Conservation (phyloP, 1,140 invertebrate genomes). For the Drosophila virilis region DNA sequence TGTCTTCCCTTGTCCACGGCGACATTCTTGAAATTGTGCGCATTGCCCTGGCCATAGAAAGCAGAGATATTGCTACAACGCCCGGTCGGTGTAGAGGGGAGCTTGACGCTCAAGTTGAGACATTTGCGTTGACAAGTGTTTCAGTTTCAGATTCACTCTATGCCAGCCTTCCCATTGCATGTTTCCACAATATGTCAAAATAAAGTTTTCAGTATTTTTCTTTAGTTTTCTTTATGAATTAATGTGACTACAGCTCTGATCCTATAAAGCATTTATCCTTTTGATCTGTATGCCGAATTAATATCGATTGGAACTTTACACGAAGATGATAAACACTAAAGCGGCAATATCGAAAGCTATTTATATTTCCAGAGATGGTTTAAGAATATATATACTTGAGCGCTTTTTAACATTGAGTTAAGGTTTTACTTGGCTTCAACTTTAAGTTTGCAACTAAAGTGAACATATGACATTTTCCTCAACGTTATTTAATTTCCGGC, state of each 20-base stretch:
- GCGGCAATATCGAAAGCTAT: too few relatives aligned
- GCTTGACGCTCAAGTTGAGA: slow-evolving; percentile 65
- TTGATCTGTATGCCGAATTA: too few relatives aligned
- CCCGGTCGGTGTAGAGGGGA: not conserved
- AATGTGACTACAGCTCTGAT: too few relatives aligned
- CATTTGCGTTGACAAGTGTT: slow-evolving; percentile 79
- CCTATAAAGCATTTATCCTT: too few relatives aligned
- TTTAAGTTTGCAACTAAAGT: not conserved
- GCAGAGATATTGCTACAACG: slow-evolving; percentile 49
- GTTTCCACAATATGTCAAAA: not conserved
- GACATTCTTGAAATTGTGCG: slow-evolving; percentile 73
- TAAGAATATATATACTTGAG: too few relatives aligned
- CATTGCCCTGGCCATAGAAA: slow-evolving; percentile 52
- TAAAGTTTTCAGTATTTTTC: not conserved
- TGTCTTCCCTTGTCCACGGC: slow-evolving; percentile 57
- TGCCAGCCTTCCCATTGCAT: not conserved
- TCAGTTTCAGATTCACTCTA: slow-evolving; percentile 17
- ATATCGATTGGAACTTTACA: too few relatives aligned
- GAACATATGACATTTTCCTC: not conserved
- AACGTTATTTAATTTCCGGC: not conserved
- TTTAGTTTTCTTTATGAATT: not conserved
- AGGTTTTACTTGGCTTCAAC: not conserved
- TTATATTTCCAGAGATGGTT: too few relatives aligned
- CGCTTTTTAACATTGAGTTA: too few relatives aligned
- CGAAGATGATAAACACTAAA: too few relatives aligned